Percentiles rank a stretch among this genome's conserved stretches.
These are phyloP conservation scores for Onychomys arenicola DNA, from an alignment of 2,797 vertebrate genomes.

Conservation along the genomic window DNA sequence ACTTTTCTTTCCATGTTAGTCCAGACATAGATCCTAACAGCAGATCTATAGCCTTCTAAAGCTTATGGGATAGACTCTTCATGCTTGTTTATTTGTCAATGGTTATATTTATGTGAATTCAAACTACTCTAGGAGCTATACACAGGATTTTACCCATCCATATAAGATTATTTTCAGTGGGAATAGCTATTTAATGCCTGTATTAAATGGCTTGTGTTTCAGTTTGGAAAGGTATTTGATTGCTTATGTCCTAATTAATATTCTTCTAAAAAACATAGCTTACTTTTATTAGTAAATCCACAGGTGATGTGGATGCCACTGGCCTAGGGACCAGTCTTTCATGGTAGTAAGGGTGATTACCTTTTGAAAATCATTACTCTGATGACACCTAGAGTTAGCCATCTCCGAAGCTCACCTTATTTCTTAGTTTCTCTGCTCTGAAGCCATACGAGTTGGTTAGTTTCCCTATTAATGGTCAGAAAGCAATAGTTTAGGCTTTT, in stretches of 20 bases:
- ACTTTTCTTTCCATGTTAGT: neutral
- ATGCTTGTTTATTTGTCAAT: neutral
- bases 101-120: neutral
- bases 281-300: neutral
- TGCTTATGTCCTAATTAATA: neutral
- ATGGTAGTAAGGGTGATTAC: neutral
- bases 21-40: slow-evolving; percentile 18
- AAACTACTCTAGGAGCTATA: neutral
- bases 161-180: neutral
- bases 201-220: neutral
- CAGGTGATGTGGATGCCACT: neutral
- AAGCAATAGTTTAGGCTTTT: neutral
- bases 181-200: neutral
- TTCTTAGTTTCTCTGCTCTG: neutral
- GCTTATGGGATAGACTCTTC: neutral
- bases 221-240: neutral
- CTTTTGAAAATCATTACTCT: neutral
- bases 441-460: neutral
- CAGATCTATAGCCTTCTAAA: neutral
- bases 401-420: neutral
- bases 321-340: neutral
- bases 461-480: neutral
- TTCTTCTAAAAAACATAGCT: neutral
- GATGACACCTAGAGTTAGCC: neutral
- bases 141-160: neutral